phyloP scores from a whole-genome alignment of 1,140 invertebrate species.

The Cherax destructor region DNA sequence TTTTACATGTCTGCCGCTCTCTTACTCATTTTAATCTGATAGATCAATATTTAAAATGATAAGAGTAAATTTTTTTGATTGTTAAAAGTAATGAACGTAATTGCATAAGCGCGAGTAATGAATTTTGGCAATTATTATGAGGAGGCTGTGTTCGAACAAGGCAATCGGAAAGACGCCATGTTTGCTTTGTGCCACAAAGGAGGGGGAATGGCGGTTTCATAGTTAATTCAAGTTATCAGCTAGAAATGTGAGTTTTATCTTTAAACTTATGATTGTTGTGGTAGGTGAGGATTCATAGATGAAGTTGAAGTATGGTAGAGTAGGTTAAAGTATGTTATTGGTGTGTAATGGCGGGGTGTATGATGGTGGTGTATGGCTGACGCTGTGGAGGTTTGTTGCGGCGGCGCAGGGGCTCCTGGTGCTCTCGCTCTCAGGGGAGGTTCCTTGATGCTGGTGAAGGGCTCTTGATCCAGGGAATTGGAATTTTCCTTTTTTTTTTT shows the following conservation, averaged over 20 bases:
- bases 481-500: too few species aligned
- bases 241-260: background rate
- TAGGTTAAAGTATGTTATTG: background rate
- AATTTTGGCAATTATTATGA: background rate
- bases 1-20: background rate
- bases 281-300: background rate
- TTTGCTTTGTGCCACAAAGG: slow-evolving; percentile 15
- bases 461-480: too few species aligned
- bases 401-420: background rate
- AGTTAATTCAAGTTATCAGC: background rate
- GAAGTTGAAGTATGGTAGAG: background rate
- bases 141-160: background rate
- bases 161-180: slow-evolving; percentile 10
- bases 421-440: background rate
- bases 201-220: slow-evolving; percentile 14
- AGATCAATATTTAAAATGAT: background rate
- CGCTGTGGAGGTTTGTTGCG: background rate
- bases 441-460: too few species aligned
- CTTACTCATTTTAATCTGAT: background rate
- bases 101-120: background rate
- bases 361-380: background rate
- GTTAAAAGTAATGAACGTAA: background rate
- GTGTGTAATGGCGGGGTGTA: background rate
- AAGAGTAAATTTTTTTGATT: background rate
- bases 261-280: background rate